Evolutionary conservation across 1,140 invertebrate genomes (phyloP).

Genomic region (Drosophila miranda): DNA sequence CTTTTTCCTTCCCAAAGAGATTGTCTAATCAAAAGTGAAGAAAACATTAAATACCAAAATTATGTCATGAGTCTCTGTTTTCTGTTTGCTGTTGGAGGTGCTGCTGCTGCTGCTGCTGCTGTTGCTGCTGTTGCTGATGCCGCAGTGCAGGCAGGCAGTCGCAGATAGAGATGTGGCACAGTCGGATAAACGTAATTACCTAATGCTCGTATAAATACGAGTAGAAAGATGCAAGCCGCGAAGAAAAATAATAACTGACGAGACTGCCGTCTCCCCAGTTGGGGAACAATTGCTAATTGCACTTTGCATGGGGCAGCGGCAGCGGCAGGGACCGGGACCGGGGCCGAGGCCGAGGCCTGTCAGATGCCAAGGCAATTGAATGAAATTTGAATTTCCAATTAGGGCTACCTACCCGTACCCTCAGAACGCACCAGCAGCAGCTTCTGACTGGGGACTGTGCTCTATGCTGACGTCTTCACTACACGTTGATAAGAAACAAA

Average conservation of each 20-base stretch:
- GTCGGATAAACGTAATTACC: conserved; percentile 62
- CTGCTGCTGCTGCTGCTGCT: too few species aligned
- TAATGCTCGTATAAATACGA: conserved; percentile 11
- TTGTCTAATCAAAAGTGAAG: conserved; percentile 73
- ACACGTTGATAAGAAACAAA: conserved; percentile 34
- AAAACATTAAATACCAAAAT: conserved; percentile 66
- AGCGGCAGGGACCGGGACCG: too few species aligned
- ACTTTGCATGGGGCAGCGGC: conserved; percentile 24
- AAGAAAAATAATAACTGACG: conserved; percentile 1
- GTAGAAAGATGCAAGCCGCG: conserved; percentile 12
- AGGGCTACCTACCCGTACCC: conserved; percentile 20
- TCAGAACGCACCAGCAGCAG: conserved; percentile 4
- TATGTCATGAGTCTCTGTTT: conserved; percentile 60
- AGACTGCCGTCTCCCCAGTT: conserved; percentile 1
- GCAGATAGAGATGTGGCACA: too few species aligned
- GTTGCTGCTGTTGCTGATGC: conserved; percentile 11
- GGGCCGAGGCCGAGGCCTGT: conserved; percentile 19
- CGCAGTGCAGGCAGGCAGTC: conserved; percentile 56
- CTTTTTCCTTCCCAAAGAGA: conserved; percentile 19
- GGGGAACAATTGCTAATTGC: conserved; percentile 71
- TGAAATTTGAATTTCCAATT: conserved; percentile 60
- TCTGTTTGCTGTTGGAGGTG: conserved; percentile 32
- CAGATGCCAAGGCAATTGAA: conserved; percentile 58
- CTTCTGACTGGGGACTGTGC: background rate
- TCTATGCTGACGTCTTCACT: conserved; percentile 10